Evolutionary conservation across 2,797 vertebrate species (phyloP), one percentile per base, ranked within the genome.

Genomic region (Telmatherina bonti): DNA sequence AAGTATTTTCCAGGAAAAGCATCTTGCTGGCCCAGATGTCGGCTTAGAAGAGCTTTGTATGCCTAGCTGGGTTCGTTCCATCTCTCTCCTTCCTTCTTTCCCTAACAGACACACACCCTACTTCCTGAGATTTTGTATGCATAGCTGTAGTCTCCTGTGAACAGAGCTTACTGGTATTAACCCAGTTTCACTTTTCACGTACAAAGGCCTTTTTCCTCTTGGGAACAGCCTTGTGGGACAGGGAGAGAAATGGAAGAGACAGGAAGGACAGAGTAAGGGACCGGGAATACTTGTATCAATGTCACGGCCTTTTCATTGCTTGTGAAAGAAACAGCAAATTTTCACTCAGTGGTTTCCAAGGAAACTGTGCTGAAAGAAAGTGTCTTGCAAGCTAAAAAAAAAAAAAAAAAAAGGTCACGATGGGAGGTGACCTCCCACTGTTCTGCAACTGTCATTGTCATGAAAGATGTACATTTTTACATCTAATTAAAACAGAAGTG

Each of bases 161-260:
- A 88, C 90, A 90, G 85, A 88, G 92, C 91, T 93, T 93, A 93
- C 90, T 92, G 90, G 92, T 93, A 93, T 93, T 93, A 93, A 93
- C 92, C 92, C 91, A 93, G 88, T 93, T 93, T 92, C 82, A 88
- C 83, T 92, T 85, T 92, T 86, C 81, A 88, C 57, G 79, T 89
- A 87, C 66, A 52, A 78, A 88, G 85, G 87, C 85, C 78, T 73
- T 88, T 90, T 90, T 36, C 43, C 89, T 86, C 85, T 56, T 76
- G 85, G 85, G 87, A 88, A 65, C 71, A 43, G 78, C 71, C 83
- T 74, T 66, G 73, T 84, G 76, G 84, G 84, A 87, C 72, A 56
- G 66, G 74, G 53, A 75, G 83, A 79, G 74, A 78, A 85, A 76
- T 81, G 72, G 71, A 82, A 68, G 73, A 77, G 79, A 76, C 56